These are phyloP conservation scores for Hyles vespertilio DNA, from an alignment of 1,140 invertebrate genomes.

Conservation along the genomic window DNA sequence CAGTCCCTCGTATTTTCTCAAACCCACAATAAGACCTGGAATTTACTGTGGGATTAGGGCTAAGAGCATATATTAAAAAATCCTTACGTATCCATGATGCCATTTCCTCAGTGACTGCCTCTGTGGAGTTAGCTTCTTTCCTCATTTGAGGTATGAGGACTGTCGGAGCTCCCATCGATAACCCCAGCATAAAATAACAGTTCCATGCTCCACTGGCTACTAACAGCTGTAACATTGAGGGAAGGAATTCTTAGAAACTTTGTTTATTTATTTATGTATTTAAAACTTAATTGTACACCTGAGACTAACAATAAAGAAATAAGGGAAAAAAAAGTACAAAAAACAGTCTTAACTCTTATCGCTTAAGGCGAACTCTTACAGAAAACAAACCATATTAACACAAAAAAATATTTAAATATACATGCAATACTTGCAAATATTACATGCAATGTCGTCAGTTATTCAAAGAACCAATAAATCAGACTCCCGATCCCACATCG, in stretches of 20 bases:
- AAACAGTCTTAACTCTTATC: conserved; percentile 2
- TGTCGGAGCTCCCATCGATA: conserved; percentile 22
- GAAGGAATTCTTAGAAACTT: no score
- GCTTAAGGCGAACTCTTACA: neutral
- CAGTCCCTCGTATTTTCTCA: no score
- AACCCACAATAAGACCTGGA: no score
- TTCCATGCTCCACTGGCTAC: conserved; percentile 15
- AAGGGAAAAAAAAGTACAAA: neutral
- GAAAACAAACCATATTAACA: no score
- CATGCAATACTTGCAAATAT: no score
- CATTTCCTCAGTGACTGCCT: conserved; percentile 15
- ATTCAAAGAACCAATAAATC: no score
- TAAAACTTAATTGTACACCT: neutral
- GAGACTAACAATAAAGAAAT: neutral
- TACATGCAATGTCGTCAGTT: no score
- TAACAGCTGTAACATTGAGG: conserved; percentile 12
- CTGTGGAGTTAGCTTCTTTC: conserved; percentile 21
- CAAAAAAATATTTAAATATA: no score
- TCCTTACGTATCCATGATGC: conserved; percentile 28
- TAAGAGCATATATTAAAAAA: neutral
- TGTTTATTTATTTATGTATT: neutral
- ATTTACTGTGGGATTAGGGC: no score
- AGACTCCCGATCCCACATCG: no score
- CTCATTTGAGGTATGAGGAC: conserved; percentile 25
- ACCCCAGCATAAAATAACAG: conserved; percentile 20